phyloP scores from a whole-genome alignment of 2,888 invertebrate genomes.

The Atethmia centrago region DNA sequence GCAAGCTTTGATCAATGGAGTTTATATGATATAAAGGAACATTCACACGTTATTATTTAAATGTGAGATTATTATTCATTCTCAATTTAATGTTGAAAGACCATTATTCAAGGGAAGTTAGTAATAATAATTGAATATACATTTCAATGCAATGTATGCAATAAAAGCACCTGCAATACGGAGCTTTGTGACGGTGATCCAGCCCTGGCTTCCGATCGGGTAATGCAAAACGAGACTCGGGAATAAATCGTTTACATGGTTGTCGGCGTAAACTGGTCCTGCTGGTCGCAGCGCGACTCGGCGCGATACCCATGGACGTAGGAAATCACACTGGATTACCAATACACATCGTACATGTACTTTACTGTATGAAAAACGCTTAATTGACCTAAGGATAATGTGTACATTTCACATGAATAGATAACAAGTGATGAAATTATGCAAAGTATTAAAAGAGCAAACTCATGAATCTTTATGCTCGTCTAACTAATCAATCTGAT shows the following conservation, averaged over 20 bases:
- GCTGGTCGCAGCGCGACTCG: slow-evolving; percentile 75
- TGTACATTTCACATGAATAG: neutral
- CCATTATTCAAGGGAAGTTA: slow-evolving; percentile 35
- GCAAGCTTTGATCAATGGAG: slow-evolving; percentile 31
- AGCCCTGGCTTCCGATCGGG: slow-evolving; percentile 88
- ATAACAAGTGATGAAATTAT: neutral
- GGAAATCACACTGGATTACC: slow-evolving; percentile 78
- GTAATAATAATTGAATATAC: slow-evolving; percentile 45
- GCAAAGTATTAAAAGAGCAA: neutral
- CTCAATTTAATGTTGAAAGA: slow-evolving; percentile 27
- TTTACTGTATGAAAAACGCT: slow-evolving; percentile 5
- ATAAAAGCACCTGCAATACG: slow-evolving; percentile 56
- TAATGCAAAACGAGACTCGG: slow-evolving; percentile 89
- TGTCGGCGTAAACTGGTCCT: slow-evolving; percentile 90
- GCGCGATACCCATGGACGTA: slow-evolving; percentile 75
- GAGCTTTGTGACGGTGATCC: slow-evolving; percentile 67
- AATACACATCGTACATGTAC: slow-evolving; percentile 64
- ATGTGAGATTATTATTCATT: slow-evolving; percentile 40
- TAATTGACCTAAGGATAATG: neutral
- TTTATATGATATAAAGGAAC: slow-evolving; percentile 38
- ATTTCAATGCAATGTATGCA: slow-evolving; percentile 48
- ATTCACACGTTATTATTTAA: slow-evolving; percentile 57
- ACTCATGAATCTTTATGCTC: slow-evolving; percentile 1
- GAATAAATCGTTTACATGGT: slow-evolving; percentile 91
- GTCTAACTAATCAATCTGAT: slow-evolving; percentile 4